Base-by-base conservation (phyloP, 1,140 invertebrate species). In the Mylabris phalerata region DNA sequence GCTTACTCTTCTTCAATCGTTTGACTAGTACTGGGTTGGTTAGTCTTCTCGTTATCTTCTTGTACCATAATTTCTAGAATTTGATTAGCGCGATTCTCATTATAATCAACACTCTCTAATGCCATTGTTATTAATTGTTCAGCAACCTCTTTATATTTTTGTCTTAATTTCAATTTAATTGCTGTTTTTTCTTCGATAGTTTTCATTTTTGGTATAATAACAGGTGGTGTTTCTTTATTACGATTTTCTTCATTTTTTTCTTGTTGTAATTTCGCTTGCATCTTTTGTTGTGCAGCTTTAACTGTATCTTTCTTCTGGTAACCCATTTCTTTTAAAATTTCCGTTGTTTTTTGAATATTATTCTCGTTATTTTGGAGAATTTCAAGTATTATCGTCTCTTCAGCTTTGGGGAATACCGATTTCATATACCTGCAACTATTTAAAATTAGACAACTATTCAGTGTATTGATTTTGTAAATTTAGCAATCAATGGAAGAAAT, bases 391-490 rank as follows among this genome's bases (percentile, higher is more conserved):
- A 93, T 73, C n/a, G 88, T 90, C 73, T 93, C 91, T 62, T 95
- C 91, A 0, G 87, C 89, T 75, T 91, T 89, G n/a, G 90, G 90
- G 75, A 93, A 94, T 64, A 93, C 82, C 69, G 88, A 90, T 75
- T 94, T 94, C 78, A 95, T 80, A 74, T 93, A 94, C 78, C 90
- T 92, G 75, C 48, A 70, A 67, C 71, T 68, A 62, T 50, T 45
- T 56, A 47, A 61, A 32, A 48, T 65, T 59, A 67, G 41, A 10
- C 41, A 42, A 42, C 2, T 1, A 4, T 42, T 42, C 3, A 9
- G 9, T 32, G 32, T 7, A 32, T 19, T 19, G 19, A 19, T 19
- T 19, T 19, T 19, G 19, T 19, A 7, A 40, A 40, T 40, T 40
- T 10, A 50, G 9, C 11, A 40, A 19, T 11, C 49, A 51, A 42